phyloP scores from a whole-genome alignment of 2,888 invertebrate species.

The Aleiodes testaceus region DNA sequence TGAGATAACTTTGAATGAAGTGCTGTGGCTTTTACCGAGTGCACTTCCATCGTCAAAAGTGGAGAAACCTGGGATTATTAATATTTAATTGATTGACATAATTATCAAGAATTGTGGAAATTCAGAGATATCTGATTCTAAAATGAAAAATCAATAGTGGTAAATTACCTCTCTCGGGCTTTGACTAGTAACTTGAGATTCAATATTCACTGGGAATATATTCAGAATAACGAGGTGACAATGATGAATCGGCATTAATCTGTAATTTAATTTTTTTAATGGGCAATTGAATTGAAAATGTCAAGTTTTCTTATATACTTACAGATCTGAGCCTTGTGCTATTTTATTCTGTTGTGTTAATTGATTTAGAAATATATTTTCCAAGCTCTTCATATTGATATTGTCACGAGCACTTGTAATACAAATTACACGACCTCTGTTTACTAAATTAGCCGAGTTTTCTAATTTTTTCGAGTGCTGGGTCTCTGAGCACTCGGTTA shows the following conservation, averaged over 20 bases:
- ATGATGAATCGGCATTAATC: slow-evolving; percentile 85
- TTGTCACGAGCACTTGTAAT: slow-evolving; percentile 92
- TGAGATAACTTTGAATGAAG: slow-evolving; percentile 84
- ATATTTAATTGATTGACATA: slow-evolving; percentile 28
- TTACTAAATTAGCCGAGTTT: slow-evolving; percentile 72
- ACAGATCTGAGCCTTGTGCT: slow-evolving; percentile 78
- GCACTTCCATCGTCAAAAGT: slow-evolving; percentile 85
- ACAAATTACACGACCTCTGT: slow-evolving; percentile 89
- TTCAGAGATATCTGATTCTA: too few relatives aligned
- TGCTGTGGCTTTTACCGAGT: slow-evolving; percentile 84
- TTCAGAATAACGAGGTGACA: slow-evolving; percentile 94
- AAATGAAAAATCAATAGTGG: not conserved
- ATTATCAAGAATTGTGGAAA: not conserved
- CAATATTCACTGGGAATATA: slow-evolving; percentile 87
- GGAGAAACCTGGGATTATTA: slow-evolving; percentile 78
- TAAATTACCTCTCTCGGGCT: slow-evolving; percentile 76
- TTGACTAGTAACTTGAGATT: slow-evolving; percentile 84
- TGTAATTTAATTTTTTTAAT: slow-evolving; percentile 60
- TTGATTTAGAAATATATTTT: slow-evolving; percentile 89
- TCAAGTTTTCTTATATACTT: too few relatives aligned
- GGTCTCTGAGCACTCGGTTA: slow-evolving; percentile 86
- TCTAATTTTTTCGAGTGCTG: slow-evolving; percentile 78
- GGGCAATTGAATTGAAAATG: too few relatives aligned
- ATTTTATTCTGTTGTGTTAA: slow-evolving; percentile 87
- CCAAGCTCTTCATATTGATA: slow-evolving; percentile 87